These are phyloP conservation scores for Poicephalus gulielmi DNA, from an alignment of 2,113 vertebrate genomes.

Conservation along the genomic window DNA sequence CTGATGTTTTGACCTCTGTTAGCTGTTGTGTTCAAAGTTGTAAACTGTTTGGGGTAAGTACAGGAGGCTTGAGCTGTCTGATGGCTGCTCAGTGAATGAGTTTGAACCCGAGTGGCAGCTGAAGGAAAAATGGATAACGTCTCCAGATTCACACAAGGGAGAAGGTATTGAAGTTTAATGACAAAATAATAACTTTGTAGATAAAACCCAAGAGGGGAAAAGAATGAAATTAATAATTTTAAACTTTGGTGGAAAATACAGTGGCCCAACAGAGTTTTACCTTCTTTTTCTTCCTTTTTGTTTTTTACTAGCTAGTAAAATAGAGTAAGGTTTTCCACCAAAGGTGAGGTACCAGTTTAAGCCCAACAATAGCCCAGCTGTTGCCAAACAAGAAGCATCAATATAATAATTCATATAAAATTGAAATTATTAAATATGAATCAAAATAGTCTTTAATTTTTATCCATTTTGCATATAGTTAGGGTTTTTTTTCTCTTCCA, in stretches of 20 bases:
- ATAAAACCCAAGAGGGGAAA: background rate
- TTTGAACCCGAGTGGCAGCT: slow-evolving; percentile 41
- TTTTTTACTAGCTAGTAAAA: background rate
- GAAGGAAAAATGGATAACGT: slow-evolving; percentile 31
- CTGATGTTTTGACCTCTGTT: background rate
- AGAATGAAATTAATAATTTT: background rate
- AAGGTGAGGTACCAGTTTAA: background rate
- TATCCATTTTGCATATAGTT: background rate
- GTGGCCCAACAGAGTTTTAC: background rate
- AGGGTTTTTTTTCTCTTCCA: background rate
- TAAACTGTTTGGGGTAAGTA: background rate
- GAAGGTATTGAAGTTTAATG: background rate
- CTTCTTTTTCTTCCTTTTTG: too few species aligned
- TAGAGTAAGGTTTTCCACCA: background rate
- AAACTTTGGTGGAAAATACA: background rate
- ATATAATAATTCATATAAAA: background rate
- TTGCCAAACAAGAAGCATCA: background rate
- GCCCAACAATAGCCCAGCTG: background rate
- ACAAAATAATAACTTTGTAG: background rate
- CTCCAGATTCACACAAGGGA: slow-evolving; percentile 5
- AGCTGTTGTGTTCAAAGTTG: background rate
- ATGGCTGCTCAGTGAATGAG: slow-evolving; percentile 6
- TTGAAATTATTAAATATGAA: background rate
- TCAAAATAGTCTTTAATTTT: background rate
- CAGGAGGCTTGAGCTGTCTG: background rate